These are phyloP conservation scores for Dryobates pubescens DNA, from an alignment of 2,797 vertebrate genomes.

Conservation along the genomic window DNA sequence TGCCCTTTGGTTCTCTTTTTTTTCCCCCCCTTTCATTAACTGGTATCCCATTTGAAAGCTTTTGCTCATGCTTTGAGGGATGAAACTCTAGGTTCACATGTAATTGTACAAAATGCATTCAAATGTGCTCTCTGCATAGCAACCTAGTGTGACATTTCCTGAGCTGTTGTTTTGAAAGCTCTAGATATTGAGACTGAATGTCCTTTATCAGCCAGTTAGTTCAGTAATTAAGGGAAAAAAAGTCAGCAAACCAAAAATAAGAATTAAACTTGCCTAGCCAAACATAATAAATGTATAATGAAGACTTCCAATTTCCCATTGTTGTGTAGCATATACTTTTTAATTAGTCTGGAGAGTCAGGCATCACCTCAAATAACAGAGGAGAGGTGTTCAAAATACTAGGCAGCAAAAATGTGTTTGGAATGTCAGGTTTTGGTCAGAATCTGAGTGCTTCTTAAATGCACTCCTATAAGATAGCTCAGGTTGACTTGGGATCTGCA, in stretches of 20 bases:
- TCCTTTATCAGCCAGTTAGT: neutral
- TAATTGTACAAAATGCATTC: neutral
- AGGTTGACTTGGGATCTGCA: neutral
- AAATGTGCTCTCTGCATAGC: neutral
- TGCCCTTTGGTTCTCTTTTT: neutral
- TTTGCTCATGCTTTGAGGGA: neutral
- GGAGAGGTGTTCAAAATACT: neutral
- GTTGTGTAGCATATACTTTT: neutral
- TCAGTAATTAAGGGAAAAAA: neutral
- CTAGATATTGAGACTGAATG: neutral
- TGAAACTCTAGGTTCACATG: neutral
- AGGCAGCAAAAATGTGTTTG: neutral
- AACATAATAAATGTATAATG: neutral
- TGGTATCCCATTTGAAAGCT: neutral
- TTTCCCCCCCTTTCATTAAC: neutral
- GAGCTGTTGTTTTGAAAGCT: neutral
- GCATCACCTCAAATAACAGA: neutral
- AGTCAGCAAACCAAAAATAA: neutral
- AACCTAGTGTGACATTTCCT: neutral
- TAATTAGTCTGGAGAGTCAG: neutral
- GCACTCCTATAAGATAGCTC: neutral
- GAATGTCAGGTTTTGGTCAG: neutral
- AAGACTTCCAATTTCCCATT: neutral
- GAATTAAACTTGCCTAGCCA: neutral
- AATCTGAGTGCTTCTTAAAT: conserved; percentile 1